Evolutionary conservation across 2,113 vertebrate species (phyloP).

Genomic region (Neogale vison): DNA sequence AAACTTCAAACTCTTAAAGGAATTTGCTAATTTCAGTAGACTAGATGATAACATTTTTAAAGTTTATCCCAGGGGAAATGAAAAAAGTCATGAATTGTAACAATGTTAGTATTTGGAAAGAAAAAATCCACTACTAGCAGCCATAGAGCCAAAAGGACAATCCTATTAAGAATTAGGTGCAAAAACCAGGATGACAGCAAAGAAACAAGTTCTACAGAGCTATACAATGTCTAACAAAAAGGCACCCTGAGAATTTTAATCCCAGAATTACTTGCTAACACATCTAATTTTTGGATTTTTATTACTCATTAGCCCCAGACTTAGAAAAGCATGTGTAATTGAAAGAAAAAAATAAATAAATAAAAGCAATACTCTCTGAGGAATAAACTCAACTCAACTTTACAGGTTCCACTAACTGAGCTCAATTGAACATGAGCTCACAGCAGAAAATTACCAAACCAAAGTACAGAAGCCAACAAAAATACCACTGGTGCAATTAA

Average conservation of each 20-base stretch:
- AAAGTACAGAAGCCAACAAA: not conserved
- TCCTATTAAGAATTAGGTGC: not conserved
- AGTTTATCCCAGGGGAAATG: not conserved
- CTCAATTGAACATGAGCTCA: not conserved
- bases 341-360: too few species aligned
- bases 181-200: not conserved
- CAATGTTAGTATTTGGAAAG: not conserved
- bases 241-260: not conserved
- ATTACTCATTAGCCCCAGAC: not conserved
- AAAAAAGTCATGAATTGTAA: not conserved
- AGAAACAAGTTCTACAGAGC: not conserved
- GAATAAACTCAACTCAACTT: not conserved
- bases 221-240: not conserved
- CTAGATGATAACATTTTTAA: not conserved
- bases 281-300: not conserved
- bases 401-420: not conserved
- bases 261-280: not conserved
- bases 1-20: not conserved
- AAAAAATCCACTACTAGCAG: not conserved
- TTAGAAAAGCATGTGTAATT: not conserved
- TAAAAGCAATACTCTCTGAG: not conserved
- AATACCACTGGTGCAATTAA: not conserved
- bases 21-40: not conserved
- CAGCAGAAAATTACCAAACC: not conserved
- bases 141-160: not conserved